Evolutionary conservation across 1,140 invertebrate genomes (phyloP), one percentile per base, ranked within the genome.

Genomic region (Nephotettix cincticeps): DNA sequence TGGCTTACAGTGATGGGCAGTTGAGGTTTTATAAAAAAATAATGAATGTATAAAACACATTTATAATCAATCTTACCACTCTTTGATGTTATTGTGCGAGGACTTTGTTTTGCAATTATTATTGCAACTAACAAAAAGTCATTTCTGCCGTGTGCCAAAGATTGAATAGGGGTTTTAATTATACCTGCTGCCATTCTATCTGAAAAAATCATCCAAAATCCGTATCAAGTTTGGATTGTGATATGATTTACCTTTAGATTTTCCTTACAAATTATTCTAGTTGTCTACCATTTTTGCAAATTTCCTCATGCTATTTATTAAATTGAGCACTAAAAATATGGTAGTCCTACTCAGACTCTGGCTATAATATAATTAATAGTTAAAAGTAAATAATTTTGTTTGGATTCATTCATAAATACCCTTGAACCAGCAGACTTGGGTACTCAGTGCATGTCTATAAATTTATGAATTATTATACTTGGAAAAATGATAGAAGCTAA

Each of bases 31-130:
- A n/a, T n/a, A n/a, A n/a, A n/a, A n/a, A n/a, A n/a, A n/a, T n/a
- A n/a, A n/a, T n/a, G n/a, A n/a, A n/a, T n/a, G n/a, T n/a, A n/a
- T n/a, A n/a, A n/a, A n/a, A n/a, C n/a, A n/a, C n/a, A n/a, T n/a
- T n/a, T n/a, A n/a, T n/a, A n/a, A n/a, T n/a, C n/a, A n/a, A n/a
- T 9, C 30, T 69, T 68, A 75, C 73, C 73, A 71, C 45, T 72
- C 68, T 74, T 75, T 27, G 64, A 65, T 27, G 27, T 30, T 54
- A 75, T 72, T n/a, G n/a, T 74, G 36, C 65, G 68, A 13, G 72
- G 71, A 21, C 21, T 40, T 56, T 72, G 58, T 72, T 76, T 76
- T 19, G 74, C 74, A 65, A 75, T 75, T 21, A 76, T 75, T 11
- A 76, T 68, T 45, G 40, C 74, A 51, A 76, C 72, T n/a, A 76